Percentiles rank a stretch among this genome's conserved stretches.
Evolutionary conservation across 30 jellyfish, hydroid and myxozoan species (phyloP).

Genomic region (Hydra vulgaris): DNA sequence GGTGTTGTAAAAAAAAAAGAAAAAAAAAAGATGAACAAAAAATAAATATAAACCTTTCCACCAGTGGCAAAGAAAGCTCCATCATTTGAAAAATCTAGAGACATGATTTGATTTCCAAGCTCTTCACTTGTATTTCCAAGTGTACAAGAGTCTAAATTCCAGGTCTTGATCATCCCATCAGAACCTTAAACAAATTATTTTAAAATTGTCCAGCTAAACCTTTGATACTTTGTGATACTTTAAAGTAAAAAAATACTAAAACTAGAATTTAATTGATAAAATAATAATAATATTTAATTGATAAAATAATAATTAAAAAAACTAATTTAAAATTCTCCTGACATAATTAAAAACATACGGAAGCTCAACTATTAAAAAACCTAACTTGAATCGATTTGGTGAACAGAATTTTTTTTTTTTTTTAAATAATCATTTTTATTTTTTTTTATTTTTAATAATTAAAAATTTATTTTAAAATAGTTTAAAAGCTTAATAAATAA

Average conservation of each 20-base stretch:
- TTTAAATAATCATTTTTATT: no score
- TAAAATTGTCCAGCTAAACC: neutral
- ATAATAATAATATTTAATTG: no score
- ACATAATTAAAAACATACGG: no score
- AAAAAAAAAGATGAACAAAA: neutral
- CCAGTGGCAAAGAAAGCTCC: conserved; percentile 85
- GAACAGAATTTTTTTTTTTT: no score
- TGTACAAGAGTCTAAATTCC: conserved; percentile 53
- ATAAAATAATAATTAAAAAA: no score
- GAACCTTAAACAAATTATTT: conserved; percentile 31
- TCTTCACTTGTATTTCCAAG: conserved; percentile 43
- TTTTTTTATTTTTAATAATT: no score
- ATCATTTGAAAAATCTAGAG: conserved; percentile 79
- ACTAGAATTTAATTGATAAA: no score
- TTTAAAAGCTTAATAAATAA: no score
- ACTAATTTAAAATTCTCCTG: no score
- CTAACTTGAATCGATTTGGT: no score
- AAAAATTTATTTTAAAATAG: no score
- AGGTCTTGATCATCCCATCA: conserved; percentile 64
- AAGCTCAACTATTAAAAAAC: no score
- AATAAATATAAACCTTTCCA: conserved; percentile 52
- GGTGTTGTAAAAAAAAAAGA: neutral
- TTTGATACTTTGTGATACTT: neutral
- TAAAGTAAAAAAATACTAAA: neutral
- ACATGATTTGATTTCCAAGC: conserved; percentile 65